phyloP scores from a whole-genome alignment of 2,797 vertebrate species.

The Sciaenops ocellatus region DNA sequence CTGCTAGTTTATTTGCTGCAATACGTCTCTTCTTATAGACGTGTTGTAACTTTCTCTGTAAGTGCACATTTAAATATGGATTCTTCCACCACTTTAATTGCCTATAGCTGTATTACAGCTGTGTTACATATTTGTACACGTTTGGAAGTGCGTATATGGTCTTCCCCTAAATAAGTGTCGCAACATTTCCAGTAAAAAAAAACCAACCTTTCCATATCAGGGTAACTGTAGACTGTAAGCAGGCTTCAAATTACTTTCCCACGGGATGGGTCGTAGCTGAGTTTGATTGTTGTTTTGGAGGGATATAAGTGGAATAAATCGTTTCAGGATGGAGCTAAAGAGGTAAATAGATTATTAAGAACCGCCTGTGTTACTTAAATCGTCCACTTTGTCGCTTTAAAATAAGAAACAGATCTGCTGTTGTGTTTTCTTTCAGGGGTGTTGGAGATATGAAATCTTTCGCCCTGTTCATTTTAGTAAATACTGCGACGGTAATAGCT shows the following conservation, averaged over 20 bases:
- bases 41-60: too few relatives aligned
- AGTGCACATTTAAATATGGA: too few relatives aligned
- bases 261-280: fast-evolving
- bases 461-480: constrained; percentile 11
- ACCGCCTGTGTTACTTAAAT: too few relatives aligned
- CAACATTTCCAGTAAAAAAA: constrained; percentile 30
- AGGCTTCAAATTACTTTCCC: background rate
- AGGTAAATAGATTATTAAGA: constrained; percentile 23
- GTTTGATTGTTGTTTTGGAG: background rate
- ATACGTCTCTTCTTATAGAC: too few relatives aligned
- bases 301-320: background rate
- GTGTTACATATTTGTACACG: too few relatives aligned
- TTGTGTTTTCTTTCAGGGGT: constrained; percentile 3
- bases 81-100: too few relatives aligned
- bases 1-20: too few relatives aligned
- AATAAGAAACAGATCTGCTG: background rate
- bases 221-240: background rate
- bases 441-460: background rate
- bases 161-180: background rate
- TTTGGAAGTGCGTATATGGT: too few relatives aligned
- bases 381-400: too few relatives aligned
- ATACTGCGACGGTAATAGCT: background rate
- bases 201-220: background rate
- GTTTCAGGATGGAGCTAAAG: constrained; percentile 2
- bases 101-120: too few relatives aligned